Conservation (phyloP, 1,140 invertebrate species). For the Sarcophaga peregrina region DNA sequence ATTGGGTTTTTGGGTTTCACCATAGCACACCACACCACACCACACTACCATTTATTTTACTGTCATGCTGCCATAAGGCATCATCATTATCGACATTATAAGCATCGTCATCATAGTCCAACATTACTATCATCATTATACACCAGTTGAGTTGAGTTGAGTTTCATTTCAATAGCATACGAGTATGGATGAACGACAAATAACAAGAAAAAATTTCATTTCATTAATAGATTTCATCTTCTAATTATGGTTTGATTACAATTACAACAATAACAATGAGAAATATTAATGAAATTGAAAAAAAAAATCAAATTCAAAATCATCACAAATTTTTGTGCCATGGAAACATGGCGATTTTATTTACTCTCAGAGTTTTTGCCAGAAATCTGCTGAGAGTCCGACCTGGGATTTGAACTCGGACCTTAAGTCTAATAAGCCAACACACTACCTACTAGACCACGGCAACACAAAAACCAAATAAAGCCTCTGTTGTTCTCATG, state of each 20-base stretch:
- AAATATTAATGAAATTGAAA: too few species aligned
- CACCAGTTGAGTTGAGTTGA: neutral
- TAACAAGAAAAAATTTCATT: neutral
- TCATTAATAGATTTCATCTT: conserved; percentile 22
- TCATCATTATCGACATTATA: neutral
- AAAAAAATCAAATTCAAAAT: too few species aligned
- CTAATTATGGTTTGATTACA: conserved; percentile 17
- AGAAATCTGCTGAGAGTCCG: too few species aligned
- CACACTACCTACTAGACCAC: too few species aligned
- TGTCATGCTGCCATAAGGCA: conserved; percentile 3
- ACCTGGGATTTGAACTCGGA: too few species aligned
- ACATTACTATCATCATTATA: neutral
- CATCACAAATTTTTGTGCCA: too few species aligned
- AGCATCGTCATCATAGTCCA: neutral
- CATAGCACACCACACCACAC: too few species aligned
- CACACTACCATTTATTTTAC: neutral
- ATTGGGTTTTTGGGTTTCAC: conserved; percentile 21
- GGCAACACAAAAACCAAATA: too few species aligned
- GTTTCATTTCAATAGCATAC: neutral
- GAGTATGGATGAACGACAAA: neutral
- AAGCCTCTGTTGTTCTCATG: too few species aligned
- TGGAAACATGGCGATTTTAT: too few species aligned
- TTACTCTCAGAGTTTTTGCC: too few species aligned
- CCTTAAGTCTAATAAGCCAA: too few species aligned
- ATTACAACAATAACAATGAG: neutral